Percentiles rank a stretch among this genome's conserved stretches.
These are phyloP conservation scores for Etheostoma nigrum DNA, from an alignment of 2,797 vertebrate species.

Conservation along the genomic window DNA sequence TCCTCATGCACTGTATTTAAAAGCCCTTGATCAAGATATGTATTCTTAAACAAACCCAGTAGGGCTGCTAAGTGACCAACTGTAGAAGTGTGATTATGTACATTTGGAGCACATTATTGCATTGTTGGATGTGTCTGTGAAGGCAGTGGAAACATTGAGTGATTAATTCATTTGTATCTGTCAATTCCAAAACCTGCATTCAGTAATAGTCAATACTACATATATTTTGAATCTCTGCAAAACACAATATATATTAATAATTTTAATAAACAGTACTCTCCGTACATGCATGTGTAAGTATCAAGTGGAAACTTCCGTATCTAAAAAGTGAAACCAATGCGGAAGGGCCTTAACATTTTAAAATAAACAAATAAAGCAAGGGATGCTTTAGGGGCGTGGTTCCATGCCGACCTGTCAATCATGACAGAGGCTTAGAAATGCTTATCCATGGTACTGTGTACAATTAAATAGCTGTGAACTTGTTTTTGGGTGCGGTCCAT, in stretches of 20 bases:
- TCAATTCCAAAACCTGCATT: neutral
- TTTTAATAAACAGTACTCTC: neutral
- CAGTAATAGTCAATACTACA: neutral
- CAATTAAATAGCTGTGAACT: too few relatives aligned
- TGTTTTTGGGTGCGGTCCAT: too few relatives aligned
- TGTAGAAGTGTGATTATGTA: neutral
- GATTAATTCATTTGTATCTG: neutral
- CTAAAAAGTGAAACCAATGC: too few relatives aligned
- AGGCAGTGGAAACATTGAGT: neutral
- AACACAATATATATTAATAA: neutral
- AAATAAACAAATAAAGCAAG: too few relatives aligned
- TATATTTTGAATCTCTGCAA: neutral
- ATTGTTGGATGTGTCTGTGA: neutral
- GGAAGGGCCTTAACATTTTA: too few relatives aligned
- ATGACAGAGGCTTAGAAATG: too few relatives aligned
- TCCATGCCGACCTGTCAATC: too few relatives aligned
- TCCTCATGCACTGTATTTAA: neutral
- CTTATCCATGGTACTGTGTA: too few relatives aligned
- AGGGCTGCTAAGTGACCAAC: neutral
- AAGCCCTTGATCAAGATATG: neutral
- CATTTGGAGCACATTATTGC: neutral
- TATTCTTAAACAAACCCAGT: slow-evolving; percentile 11
- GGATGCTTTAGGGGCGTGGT: too few relatives aligned
- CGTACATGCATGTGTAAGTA: neutral
- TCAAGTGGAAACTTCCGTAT: too few relatives aligned